Evolutionary conservation across 2,888 invertebrate species (phyloP), one percentile per base, ranked within the genome.

Genomic region (Elysia crispata): DNA sequence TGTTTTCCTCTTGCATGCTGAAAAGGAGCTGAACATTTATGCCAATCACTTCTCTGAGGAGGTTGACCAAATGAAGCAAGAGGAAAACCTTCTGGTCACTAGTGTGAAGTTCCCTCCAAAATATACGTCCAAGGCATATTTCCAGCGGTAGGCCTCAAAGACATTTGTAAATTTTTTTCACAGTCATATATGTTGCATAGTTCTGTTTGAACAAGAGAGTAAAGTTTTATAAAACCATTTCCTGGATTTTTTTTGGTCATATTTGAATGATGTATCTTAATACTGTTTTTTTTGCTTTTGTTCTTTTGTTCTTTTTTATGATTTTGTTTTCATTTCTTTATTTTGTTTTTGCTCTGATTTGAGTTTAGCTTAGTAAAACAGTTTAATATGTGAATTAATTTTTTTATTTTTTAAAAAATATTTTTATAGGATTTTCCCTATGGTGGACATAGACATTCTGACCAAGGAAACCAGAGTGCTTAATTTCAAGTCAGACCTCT

Each of bases 111-210:
- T 41, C 76, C 85, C 76, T 75, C 82, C 82, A 1, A 76, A 79
- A 8, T 90, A 86, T 81, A 83, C 86, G 18, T 88, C 90, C 5
- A 89, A 85, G 79, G 90, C 90, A 23, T 90, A 90, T 83, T 90
- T 90, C 79, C 86, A 90, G 84, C 87, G 87, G 90, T 89, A 83
- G 79, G 83, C 76, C 41, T 0, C 41, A 41, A 6, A 41, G 41
- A 41, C 41, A 41, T 11, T 41, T 3, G 41, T 41, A 41, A 6
- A n/a, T n/a, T n/a, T n/a, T n/a, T n/a, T n/a, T n/a, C n/a, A n/a
- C n/a, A n/a, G n/a, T n/a, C n/a, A n/a, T n/a, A n/a, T n/a, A n/a
- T n/a, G n/a, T n/a, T n/a, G n/a, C n/a, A n/a, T n/a, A n/a, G n/a
- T n/a, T n/a, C n/a, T n/a, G n/a, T n/a, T n/a, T n/a, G n/a, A n/a